phyloP scores from a whole-genome alignment of 2,113 vertebrate species.

The Engraulis encrasicolus region DNA sequence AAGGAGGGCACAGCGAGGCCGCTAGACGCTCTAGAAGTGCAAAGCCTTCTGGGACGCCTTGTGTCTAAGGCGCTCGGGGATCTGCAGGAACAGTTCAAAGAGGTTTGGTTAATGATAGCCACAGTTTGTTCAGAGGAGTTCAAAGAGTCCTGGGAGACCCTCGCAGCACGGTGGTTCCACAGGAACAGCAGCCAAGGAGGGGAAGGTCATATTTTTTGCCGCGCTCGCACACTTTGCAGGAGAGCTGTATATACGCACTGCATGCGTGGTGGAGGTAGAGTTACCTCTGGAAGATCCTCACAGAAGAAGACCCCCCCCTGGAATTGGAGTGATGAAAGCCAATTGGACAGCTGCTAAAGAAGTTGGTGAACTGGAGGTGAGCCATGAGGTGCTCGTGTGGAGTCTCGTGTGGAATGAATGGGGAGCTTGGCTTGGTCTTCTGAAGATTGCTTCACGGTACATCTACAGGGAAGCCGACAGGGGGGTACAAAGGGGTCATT shows the following conservation, averaged over 20 bases:
- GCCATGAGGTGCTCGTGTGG: not conserved
- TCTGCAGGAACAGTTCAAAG: conserved; percentile 17
- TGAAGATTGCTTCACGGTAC: not conserved
- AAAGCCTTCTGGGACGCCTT: not conserved
- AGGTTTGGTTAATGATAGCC: conserved; percentile 15
- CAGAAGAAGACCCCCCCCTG: not conserved
- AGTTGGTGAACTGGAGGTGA: not conserved
- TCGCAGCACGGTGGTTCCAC: not conserved
- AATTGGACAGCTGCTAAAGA: conserved; percentile 7
- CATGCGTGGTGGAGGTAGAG: not conserved
- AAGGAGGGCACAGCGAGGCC: not conserved
- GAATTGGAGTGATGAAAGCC: conserved; percentile 2
- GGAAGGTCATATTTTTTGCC: conserved; percentile 16
- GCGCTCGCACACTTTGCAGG: not conserved
- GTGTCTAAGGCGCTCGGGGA: not conserved
- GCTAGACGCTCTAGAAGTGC: not conserved
- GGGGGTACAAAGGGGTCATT: no score
- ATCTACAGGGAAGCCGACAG: no score
- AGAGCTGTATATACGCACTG: not conserved
- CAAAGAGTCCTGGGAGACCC: not conserved
- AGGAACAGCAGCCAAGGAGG: not conserved
- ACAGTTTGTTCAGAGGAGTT: conserved; percentile 14
- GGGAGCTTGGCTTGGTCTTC: not conserved
- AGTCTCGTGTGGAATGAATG: not conserved
- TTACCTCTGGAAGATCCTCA: not conserved